Evolutionary conservation across 2,113 vertebrate genomes (phyloP), one percentile per base, ranked within the genome.

Genomic region (Tupaia chinensis): DNA sequence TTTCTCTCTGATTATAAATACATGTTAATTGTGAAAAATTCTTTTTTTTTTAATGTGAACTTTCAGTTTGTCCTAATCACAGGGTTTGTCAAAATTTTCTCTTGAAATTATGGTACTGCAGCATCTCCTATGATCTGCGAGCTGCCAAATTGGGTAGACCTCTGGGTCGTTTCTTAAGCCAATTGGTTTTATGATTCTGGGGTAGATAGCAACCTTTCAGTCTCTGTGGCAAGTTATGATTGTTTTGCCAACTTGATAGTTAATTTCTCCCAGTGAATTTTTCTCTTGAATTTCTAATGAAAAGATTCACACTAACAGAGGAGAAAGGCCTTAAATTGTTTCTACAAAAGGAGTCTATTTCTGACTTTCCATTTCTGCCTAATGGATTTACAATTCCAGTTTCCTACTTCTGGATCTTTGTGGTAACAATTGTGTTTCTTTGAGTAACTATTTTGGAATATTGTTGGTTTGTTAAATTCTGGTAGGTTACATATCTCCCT

Each of bases 231-330:
- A 65, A 66, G 90, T 32, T 23, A 44, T 1, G 19, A 25, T 87
- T 32, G 7, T 70, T 54, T 87, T 74, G 78, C 70, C 72, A 87
- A 76, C 7, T 25, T 73, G 65, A 82, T 96, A 81, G 65, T 87
- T 91, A 65, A 74, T 87, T 94, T 88, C 78, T 93, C 87, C 32
- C 54, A 79, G 53, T 73, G 72, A 87, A 56, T 73, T 56, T 82
- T 94, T 89, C 81, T 86, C 65, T 66, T 82, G 53, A 76, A 91
- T 93, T 84, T 87, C 54, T 80, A 87, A 66, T 80, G 83, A 95
- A 81, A 60, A 72, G 27, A 80, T 76, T 54, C 27, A 66, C 44
- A 11, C n/a, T 69, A 77, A 89, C 11, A 91, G 83, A 80, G 65
- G 32, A 95, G n/a, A 29, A 9, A 77, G 32, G 7, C 10, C 65